Evolutionary conservation across 2,888 invertebrate species (phyloP).

Genomic region (Pammene fasciana): DNA sequence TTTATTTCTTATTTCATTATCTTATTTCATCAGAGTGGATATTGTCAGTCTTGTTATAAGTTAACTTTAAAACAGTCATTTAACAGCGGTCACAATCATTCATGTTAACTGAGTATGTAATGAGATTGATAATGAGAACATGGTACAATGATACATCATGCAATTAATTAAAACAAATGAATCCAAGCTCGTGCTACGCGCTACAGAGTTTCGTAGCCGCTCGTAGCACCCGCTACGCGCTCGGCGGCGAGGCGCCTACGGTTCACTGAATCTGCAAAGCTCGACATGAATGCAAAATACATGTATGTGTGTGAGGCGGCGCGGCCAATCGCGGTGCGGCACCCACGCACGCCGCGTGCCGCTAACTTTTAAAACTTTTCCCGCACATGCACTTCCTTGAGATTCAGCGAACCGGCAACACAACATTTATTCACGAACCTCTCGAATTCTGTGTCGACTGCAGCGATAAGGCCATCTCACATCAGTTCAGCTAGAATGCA

Average conservation of each 20-base stretch:
- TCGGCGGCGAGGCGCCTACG: constrained; percentile 69
- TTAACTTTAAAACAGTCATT: background rate
- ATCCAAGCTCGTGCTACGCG: constrained; percentile 54
- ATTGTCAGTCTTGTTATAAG: no score
- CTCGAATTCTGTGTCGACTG: constrained; percentile 83
- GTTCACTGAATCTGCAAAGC: constrained; percentile 81
- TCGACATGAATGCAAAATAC: constrained; percentile 74
- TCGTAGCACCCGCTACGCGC: constrained; percentile 72
- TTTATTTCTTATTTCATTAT: background rate
- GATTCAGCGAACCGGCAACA: constrained; percentile 55
- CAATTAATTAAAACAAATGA: constrained; percentile 35
- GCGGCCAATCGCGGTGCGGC: constrained; percentile 72
- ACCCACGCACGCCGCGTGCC: constrained; percentile 75
- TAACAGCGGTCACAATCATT: background rate
- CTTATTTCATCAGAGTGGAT: no score
- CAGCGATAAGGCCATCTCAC: constrained; percentile 84
- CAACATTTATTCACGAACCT: constrained; percentile 68
- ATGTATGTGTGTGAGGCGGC: constrained; percentile 75
- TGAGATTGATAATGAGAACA: background rate
- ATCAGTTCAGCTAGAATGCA: constrained; percentile 78
- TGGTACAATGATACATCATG: constrained; percentile 7
- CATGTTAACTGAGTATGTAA: background rate
- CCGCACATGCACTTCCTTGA: constrained; percentile 64
- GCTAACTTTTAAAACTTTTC: constrained; percentile 78
- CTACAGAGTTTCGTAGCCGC: constrained; percentile 56